Evolutionary conservation across 2,113 vertebrate genomes (phyloP).

Genomic region (Pelodiscus sinensis): DNA sequence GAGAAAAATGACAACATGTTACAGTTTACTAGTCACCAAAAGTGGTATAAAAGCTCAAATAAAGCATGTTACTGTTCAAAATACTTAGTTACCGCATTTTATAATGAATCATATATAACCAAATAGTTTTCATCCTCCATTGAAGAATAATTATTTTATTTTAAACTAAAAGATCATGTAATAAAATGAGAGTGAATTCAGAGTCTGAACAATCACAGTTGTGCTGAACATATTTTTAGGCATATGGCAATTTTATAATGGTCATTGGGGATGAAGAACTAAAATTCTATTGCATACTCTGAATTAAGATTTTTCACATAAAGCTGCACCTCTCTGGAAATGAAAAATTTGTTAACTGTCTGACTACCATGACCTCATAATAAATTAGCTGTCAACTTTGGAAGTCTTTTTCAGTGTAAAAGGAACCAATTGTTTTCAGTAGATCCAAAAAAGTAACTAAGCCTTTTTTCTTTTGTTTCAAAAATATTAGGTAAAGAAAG

Average conservation of each 20-base stretch:
- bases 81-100: constrained; percentile 26
- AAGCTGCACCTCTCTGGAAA: constrained; percentile 21
- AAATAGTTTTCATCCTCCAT: constrained; percentile 46
- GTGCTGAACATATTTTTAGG: constrained; percentile 59
- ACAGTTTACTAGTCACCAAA: constrained; percentile 22
- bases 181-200: constrained; percentile 56
- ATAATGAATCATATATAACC: constrained; percentile 44
- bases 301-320: constrained; percentile 65
- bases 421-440: background rate
- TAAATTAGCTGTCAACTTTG: background rate
- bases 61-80: constrained; percentile 31
- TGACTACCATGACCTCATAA: background rate
- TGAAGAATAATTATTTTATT: constrained; percentile 44
- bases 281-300: constrained; percentile 47
- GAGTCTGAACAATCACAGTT: constrained; percentile 36
- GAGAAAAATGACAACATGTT: constrained; percentile 57
- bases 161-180: constrained; percentile 37
- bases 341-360: constrained; percentile 31
- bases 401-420: constrained; percentile 8
- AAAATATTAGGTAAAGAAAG: constrained; percentile 7
- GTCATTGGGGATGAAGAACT: constrained; percentile 58
- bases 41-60: constrained; percentile 43
- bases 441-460: background rate
- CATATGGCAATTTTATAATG: constrained; percentile 73
- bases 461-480: background rate